A percentile compares a stretch with the other conserved stretches of the same genome.
phyloP scores from a whole-genome alignment of 92 coral and sea anemone species.

The Heliopora coerulea region DNA sequence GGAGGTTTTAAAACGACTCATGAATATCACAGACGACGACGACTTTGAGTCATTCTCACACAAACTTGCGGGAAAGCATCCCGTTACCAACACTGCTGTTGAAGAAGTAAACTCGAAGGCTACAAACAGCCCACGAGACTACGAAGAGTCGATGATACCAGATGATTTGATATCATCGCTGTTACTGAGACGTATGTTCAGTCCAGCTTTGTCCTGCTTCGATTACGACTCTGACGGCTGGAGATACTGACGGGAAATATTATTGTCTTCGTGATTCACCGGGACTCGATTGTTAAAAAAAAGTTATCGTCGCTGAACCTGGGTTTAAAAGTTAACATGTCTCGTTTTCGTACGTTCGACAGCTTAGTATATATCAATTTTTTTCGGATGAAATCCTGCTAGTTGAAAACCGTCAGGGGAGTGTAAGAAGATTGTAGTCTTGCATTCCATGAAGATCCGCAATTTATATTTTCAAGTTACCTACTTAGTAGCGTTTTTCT shows the following conservation, averaged over 20 bases:
- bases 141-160: background rate
- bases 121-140: background rate
- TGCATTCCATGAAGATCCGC: too few relatives aligned
- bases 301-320: too few relatives aligned
- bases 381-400: too few relatives aligned
- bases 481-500: too few relatives aligned
- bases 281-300: too few relatives aligned
- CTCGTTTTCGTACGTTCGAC: too few relatives aligned
- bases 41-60: slow-evolving; percentile 26
- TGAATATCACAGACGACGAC: slow-evolving; percentile 20
- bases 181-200: slow-evolving; percentile 34
- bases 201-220: slow-evolving; percentile 30
- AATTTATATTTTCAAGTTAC: too few relatives aligned
- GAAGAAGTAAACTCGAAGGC: slow-evolving; percentile 12
- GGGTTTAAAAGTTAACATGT: too few relatives aligned
- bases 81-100: background rate
- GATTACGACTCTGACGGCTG: slow-evolving; percentile 25
- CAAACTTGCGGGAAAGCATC: slow-evolving; percentile 23
- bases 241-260: slow-evolving; percentile 20
- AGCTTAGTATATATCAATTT: too few relatives aligned
- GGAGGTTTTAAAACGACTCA: slow-evolving; percentile 24
- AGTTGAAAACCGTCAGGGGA: too few relatives aligned
- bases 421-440: too few relatives aligned
- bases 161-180: slow-evolving; percentile 24
- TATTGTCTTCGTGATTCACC: too few relatives aligned